Evolutionary conservation across 2,888 invertebrate genomes (phyloP).

Genomic region (Cataglyphis cursor): DNA sequence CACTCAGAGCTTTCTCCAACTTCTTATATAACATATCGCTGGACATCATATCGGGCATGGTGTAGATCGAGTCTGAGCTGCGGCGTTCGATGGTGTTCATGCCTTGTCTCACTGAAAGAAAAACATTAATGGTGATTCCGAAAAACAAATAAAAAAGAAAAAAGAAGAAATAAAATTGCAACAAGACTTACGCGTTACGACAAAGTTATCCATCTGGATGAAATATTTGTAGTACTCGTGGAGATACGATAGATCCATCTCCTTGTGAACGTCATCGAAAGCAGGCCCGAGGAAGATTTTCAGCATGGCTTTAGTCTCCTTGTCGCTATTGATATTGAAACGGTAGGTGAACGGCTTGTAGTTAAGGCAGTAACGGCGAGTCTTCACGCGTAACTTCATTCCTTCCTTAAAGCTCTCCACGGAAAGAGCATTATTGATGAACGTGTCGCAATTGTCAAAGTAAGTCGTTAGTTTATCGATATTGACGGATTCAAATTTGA

Average conservation of each 20-base stretch:
- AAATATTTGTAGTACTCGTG: conserved; percentile 87
- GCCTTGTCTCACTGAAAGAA: conserved; percentile 82
- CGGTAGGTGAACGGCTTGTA: conserved; percentile 90
- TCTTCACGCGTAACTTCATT: conserved; percentile 87
- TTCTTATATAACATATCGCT: conserved; percentile 81
- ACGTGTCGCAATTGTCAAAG: conserved; percentile 90
- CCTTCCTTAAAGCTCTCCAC: conserved; percentile 87
- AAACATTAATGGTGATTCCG: neutral
- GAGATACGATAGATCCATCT: conserved; percentile 88
- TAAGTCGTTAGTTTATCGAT: conserved; percentile 91
- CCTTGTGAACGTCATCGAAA: conserved; percentile 88
- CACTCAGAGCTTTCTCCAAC: conserved; percentile 80
- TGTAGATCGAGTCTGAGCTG: conserved; percentile 80
- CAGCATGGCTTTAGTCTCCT: conserved; percentile 88
- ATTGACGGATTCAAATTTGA: conserved; percentile 89
- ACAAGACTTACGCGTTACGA: conserved; percentile 87
- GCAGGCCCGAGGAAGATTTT: conserved; percentile 92
- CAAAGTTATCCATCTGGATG: conserved; percentile 89
- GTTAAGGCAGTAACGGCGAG: conserved; percentile 91
- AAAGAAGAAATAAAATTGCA: neutral
- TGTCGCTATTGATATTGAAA: conserved; percentile 89
- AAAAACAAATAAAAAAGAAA: neutral
- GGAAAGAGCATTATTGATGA: conserved; percentile 89
- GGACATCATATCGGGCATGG: conserved; percentile 76
- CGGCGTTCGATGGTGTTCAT: conserved; percentile 81